Conservation (phyloP, 2,113 vertebrate genomes). For the Peromyscus leucopus region DNA sequence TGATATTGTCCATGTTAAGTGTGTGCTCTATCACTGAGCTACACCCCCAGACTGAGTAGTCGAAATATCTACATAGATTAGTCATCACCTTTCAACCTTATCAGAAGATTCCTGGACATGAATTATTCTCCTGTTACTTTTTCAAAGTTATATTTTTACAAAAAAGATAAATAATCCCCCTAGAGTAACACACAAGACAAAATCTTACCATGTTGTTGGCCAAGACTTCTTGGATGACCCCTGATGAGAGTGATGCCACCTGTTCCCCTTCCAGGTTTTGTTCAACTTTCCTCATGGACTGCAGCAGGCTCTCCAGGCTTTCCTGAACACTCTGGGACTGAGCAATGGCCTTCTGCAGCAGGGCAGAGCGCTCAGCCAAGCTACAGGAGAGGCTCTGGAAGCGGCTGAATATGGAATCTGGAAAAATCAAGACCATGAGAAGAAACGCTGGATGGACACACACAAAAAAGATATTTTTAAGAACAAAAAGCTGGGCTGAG, state of each 20-base stretch:
- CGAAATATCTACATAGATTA: constrained; percentile 15
- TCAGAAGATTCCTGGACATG: constrained; percentile 24
- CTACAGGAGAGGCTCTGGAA: constrained; percentile 92
- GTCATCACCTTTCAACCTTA: constrained; percentile 15
- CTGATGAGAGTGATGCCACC: constrained; percentile 86
- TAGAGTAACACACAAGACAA: neutral
- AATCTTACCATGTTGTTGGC: constrained; percentile 92
- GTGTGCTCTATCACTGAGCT: neutral
- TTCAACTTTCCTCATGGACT: constrained; percentile 92
- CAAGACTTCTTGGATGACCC: constrained; percentile 93
- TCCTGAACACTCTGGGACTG: constrained; percentile 97
- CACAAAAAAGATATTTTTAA: neutral
- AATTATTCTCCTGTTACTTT: constrained; percentile 32
- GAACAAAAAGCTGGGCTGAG: neutral
- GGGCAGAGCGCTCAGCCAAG: constrained; percentile 91
- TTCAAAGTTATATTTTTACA: constrained; percentile 15
- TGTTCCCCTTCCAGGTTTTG: constrained; percentile 86
- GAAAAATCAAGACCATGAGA: constrained; percentile 2
- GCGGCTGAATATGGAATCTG: constrained; percentile 91
- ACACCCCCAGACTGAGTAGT: neutral
- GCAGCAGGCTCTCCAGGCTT: constrained; percentile 92
- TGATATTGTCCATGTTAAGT: neutral
- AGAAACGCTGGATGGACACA: neutral
- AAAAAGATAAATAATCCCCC: neutral
- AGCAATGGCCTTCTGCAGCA: constrained; percentile 96